phyloP scores from a whole-genome alignment of 2,888 invertebrate species.

The Cynaeus angustus region DNA sequence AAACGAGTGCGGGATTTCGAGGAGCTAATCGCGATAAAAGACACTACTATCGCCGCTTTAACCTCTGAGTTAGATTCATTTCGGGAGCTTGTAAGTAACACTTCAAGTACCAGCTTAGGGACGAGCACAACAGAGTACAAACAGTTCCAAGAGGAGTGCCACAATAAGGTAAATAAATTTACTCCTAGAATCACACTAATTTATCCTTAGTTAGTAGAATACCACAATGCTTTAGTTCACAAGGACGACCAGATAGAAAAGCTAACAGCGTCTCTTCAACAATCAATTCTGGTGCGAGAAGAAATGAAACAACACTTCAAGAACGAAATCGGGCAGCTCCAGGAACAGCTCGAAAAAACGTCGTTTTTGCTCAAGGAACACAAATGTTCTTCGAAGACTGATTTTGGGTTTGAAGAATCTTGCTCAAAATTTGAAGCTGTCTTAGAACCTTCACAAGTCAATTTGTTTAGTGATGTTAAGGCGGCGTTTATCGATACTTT shows the following conservation, averaged over 20 bases:
- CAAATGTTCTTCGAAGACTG: constrained; percentile 7
- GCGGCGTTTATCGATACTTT: constrained; percentile 59
- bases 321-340: constrained; percentile 75
- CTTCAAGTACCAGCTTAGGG: constrained; percentile 74
- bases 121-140: constrained; percentile 82
- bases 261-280: constrained; percentile 81
- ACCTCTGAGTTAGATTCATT: constrained; percentile 73
- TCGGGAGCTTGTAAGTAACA: constrained; percentile 72
- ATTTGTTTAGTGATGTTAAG: constrained; percentile 59
- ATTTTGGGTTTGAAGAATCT: constrained; percentile 53
- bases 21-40: constrained; percentile 71
- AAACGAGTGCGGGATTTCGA: constrained; percentile 69
- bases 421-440: constrained; percentile 57
- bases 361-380: constrained; percentile 69
- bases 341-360: constrained; percentile 71
- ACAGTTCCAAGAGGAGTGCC: constrained; percentile 81
- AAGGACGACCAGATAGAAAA: constrained; percentile 83
- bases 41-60: constrained; percentile 71
- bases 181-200: background rate
- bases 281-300: constrained; percentile 77
- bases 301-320: constrained; percentile 76
- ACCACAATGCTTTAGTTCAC: constrained; percentile 80
- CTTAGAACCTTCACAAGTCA: constrained; percentile 55
- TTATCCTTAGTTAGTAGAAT: constrained; percentile 80
- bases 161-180: constrained; percentile 75